Evolutionary conservation across 1,140 invertebrate genomes (phyloP).

Genomic region (Drosophila punjabiensis): DNA sequence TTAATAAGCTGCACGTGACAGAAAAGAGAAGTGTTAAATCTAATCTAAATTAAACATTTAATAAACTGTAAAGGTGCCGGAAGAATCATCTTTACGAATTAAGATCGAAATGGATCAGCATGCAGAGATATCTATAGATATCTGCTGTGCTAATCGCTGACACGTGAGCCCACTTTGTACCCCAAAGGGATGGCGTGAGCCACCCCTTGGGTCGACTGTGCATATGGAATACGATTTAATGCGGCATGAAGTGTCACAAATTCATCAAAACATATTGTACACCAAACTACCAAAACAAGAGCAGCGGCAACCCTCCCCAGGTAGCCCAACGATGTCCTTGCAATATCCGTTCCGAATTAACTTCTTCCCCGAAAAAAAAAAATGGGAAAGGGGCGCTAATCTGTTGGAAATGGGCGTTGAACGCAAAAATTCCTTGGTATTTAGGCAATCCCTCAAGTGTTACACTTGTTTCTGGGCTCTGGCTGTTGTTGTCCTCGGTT

Average conservation of each 20-base stretch:
- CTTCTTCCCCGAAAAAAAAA: slow-evolving; percentile 24
- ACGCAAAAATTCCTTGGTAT: slow-evolving; percentile 81
- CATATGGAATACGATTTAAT: slow-evolving; percentile 51
- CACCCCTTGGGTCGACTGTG: slow-evolving; percentile 28
- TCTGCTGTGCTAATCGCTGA: slow-evolving; percentile 63
- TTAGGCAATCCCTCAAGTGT: slow-evolving; percentile 61
- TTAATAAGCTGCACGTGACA: slow-evolving; percentile 41
- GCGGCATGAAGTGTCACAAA: slow-evolving; percentile 83
- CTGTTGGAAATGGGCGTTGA: slow-evolving; percentile 72
- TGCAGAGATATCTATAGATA: slow-evolving; percentile 10
- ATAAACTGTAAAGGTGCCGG: slow-evolving; percentile 43
- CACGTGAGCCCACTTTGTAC: slow-evolving; percentile 75
- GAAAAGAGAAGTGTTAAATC: background rate
- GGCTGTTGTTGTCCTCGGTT: slow-evolving; percentile 1
- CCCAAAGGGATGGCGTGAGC: slow-evolving; percentile 14
- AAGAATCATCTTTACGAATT: slow-evolving; percentile 13
- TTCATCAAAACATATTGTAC: slow-evolving; percentile 83
- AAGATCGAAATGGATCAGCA: slow-evolving; percentile 2
- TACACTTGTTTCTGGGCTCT: slow-evolving; percentile 63
- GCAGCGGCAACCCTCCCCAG: slow-evolving; percentile 57
- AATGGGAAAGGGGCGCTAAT: slow-evolving; percentile 52
- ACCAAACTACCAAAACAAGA: slow-evolving; percentile 65
- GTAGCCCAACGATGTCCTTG: slow-evolving; percentile 27
- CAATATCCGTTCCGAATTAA: slow-evolving; percentile 67
- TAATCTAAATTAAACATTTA: slow-evolving; percentile 8